phyloP scores from a whole-genome alignment of 2,113 vertebrate species.

The Glaucomys volans region DNA sequence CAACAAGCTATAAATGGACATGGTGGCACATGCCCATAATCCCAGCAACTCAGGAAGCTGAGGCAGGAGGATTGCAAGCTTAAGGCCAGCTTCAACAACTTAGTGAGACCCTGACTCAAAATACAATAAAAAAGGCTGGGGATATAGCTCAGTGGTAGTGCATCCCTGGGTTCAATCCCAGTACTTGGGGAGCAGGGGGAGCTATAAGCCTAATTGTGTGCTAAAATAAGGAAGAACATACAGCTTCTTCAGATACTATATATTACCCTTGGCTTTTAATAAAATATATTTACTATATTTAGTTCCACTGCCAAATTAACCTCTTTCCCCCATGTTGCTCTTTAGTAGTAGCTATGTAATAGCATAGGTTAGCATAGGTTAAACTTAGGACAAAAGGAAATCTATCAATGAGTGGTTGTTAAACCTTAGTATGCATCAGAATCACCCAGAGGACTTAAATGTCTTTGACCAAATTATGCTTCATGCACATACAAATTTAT shows the following conservation, averaged over 20 bases:
- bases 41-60: no score
- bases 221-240: slow-evolving; percentile 1
- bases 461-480: no score
- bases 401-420: background rate
- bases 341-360: background rate
- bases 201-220: background rate
- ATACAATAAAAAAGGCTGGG: no score
- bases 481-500: no score
- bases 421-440: background rate
- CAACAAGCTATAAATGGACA: background rate
- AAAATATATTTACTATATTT: slow-evolving; percentile 32
- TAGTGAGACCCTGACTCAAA: no score
- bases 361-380: no score
- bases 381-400: background rate
- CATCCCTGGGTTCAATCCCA: no score
- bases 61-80: no score
- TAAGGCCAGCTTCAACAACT: no score
- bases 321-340: background rate
- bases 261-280: slow-evolving; percentile 32
- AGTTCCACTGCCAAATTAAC: background rate
- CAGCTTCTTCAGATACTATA: background rate
- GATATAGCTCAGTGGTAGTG: no score
- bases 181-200: no score
- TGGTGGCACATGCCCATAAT: no score
- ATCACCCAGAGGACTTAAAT: background rate